Evolutionary conservation across 2,888 invertebrate genomes (phyloP).

Genomic region (Sphinx pinastri): DNA sequence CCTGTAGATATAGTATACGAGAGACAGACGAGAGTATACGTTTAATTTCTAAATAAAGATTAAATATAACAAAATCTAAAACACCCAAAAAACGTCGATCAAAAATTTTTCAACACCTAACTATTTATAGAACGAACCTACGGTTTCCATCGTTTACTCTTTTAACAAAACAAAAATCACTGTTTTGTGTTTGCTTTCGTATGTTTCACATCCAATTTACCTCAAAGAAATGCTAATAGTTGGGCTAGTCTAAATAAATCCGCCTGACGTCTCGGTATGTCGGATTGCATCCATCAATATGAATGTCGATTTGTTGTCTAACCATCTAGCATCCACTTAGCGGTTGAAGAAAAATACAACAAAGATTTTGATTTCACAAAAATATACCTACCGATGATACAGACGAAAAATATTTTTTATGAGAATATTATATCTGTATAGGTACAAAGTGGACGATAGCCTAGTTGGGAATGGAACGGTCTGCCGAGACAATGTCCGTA

Average conservation of each 20-base stretch:
- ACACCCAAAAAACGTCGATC: no score
- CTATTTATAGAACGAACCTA: not conserved
- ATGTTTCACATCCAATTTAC: constrained; percentile 12
- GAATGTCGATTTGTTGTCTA: constrained; percentile 23
- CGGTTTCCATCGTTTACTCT: not conserved
- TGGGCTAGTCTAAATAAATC: constrained; percentile 14
- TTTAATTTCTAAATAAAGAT: no score
- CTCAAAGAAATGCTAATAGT: constrained; percentile 19
- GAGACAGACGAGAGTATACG: no score
- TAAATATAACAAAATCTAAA: no score
- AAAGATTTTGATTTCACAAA: not conserved
- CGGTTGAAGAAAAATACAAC: not conserved
- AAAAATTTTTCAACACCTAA: not conserved
- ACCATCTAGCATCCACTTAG: not conserved
- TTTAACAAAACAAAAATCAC: not conserved
- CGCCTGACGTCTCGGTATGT: constrained; percentile 20
- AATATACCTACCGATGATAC: not conserved
- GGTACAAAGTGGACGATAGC: no score
- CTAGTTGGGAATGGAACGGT: no score
- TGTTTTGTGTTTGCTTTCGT: constrained; percentile 1
- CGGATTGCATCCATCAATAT: constrained; percentile 26
- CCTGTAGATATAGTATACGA: no score
- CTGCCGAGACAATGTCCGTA: no score
- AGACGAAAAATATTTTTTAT: no score
- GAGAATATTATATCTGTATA: no score